Conservation (phyloP, 2,888 invertebrate genomes). For the Yponomeuta plumbellus region DNA sequence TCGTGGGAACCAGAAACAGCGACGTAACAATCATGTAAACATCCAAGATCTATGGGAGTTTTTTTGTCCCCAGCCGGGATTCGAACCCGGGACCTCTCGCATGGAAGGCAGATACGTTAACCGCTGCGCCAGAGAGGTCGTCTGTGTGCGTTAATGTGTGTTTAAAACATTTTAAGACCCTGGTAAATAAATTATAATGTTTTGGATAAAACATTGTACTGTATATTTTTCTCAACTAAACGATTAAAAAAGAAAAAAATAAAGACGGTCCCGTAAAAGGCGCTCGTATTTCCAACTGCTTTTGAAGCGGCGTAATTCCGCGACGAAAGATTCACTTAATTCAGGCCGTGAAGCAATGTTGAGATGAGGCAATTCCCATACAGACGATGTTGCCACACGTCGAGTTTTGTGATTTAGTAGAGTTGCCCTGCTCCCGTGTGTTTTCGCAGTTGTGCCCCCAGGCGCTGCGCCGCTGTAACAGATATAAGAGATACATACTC, state of each 20-base stretch:
- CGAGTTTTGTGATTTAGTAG: constrained; percentile 41
- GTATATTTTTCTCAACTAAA: too few relatives aligned
- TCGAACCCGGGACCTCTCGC: too few relatives aligned
- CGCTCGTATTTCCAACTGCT: constrained; percentile 32
- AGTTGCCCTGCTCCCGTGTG: constrained; percentile 22
- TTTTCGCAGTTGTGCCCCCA: constrained; percentile 13
- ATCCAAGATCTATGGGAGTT: too few relatives aligned
- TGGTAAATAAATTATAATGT: too few relatives aligned
- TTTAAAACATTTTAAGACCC: constrained; percentile 22
- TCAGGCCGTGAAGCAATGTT: constrained; percentile 27
- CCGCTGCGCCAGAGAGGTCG: too few relatives aligned
- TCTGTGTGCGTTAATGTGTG: too few relatives aligned
- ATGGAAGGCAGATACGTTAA: too few relatives aligned
- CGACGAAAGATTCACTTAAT: constrained; percentile 33
- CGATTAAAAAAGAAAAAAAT: too few relatives aligned
- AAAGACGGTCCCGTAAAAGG: constrained; percentile 30
- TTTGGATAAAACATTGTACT: too few relatives aligned
- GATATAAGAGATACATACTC: background rate
- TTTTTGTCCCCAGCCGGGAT: too few relatives aligned
- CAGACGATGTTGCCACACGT: constrained; percentile 34
- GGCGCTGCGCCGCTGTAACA: constrained; percentile 6
- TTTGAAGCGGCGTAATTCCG: constrained; percentile 31
- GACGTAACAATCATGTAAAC: too few relatives aligned
- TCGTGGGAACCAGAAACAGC: too few relatives aligned
- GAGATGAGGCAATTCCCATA: constrained; percentile 32